phyloP scores from a whole-genome alignment of 2,113 vertebrate genomes.

The Heterotilapia buettikoferi region DNA sequence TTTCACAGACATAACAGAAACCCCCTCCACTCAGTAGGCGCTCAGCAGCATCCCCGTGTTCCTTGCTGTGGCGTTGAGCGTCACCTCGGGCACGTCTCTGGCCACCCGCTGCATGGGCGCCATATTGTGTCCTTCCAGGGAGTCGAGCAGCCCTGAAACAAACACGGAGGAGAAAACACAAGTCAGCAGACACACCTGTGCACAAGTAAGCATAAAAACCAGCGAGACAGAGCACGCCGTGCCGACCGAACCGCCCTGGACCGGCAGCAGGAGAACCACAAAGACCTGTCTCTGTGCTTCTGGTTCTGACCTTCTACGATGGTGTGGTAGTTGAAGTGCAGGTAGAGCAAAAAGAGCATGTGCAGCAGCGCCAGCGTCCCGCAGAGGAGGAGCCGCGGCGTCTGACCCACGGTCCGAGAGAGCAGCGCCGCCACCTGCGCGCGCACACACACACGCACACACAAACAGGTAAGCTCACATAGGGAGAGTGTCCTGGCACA shows the following conservation, averaged over 20 bases:
- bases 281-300: neutral
- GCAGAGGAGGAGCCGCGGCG: conserved; percentile 89
- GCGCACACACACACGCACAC: neutral
- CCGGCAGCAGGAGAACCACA: neutral
- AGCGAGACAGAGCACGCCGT: neutral
- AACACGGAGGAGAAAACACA: neutral
- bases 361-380: conserved; percentile 84
- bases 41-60: conserved; percentile 60
- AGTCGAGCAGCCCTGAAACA: conserved; percentile 84
- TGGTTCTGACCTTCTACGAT: conserved; percentile 79
- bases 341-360: conserved; percentile 96
- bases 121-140: conserved; percentile 84
- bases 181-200: neutral
- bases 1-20: neutral
- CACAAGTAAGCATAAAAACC: neutral
- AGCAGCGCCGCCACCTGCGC: conserved; percentile 85
- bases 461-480: neutral
- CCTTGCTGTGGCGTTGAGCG: conserved; percentile 77
- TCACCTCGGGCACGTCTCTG: conserved; percentile 80
- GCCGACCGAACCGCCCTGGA: neutral
- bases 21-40: neutral
- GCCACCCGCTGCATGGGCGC: conserved; percentile 88
- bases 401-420: conserved; percentile 90
- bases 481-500: neutral
- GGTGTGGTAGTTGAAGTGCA: conserved; percentile 96